These are phyloP conservation scores for Talpa occidentalis DNA, from an alignment of 2,113 vertebrate species.

Conservation along the genomic window DNA sequence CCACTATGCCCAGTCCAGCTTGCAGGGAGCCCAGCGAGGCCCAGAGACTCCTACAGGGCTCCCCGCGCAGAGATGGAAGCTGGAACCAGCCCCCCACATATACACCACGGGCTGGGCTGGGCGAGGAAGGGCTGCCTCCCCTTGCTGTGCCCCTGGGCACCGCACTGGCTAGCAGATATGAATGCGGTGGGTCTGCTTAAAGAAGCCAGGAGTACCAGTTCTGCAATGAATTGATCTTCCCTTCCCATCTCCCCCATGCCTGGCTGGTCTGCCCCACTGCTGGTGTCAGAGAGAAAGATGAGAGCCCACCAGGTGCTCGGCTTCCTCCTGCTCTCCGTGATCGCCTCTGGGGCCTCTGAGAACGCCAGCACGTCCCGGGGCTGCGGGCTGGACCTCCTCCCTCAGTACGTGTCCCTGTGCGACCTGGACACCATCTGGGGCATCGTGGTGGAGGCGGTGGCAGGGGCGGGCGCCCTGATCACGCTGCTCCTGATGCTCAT, in stretches of 20 bases:
- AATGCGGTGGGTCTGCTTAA: neutral
- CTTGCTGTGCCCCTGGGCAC: neutral
- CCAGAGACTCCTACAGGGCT: neutral
- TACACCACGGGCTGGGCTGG: neutral
- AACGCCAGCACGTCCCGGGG: conserved; percentile 90
- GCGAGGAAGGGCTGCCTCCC: neutral
- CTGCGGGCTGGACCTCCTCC: conserved; percentile 93
- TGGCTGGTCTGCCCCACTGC: neutral
- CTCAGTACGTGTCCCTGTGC: conserved; percentile 94
- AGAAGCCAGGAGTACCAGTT: neutral
- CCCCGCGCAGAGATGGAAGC: neutral
- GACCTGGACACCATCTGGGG: conserved; percentile 98
- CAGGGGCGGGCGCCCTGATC: conserved; percentile 92
- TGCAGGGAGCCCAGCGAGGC: too few species aligned
- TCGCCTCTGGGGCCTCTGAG: conserved; percentile 86
- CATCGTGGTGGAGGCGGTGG: conserved; percentile 93
- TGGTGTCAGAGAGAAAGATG: conserved; percentile 86
- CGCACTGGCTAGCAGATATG: neutral
- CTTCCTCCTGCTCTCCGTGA: conserved; percentile 89
- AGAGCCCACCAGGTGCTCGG: conserved; percentile 83
- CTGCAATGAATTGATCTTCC: neutral
- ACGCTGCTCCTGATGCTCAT: conserved; percentile 91
- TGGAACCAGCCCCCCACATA: fast-evolving
- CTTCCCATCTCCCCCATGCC: neutral
- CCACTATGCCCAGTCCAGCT: neutral